Base-by-base conservation (phyloP, 2,113 vertebrate genomes). In the Microcebus jonahi region DNA sequence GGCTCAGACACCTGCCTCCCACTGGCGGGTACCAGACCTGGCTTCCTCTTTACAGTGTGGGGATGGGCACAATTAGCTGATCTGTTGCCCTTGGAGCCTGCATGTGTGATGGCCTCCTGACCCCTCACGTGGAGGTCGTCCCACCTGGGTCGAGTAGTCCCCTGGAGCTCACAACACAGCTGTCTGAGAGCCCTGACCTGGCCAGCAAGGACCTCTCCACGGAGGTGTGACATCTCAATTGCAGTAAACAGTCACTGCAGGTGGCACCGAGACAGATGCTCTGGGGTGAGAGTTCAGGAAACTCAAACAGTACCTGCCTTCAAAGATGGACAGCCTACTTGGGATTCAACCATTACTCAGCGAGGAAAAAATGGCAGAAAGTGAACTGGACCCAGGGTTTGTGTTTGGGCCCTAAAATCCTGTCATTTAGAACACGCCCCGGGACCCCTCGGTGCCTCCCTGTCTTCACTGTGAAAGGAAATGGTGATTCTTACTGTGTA, bases 211-310 rank as follows among this genome's bases (percentile, higher is more conserved):
- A 45, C 79, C 55, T 95, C 88, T 57, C 36, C 42, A 8, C 10
- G 8, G n/a, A 68, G 73, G 70, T n/a, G 42, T 55, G 70, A 91
- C 77, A 76, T 59, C 87, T 97, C 63, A 77, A 29, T 96, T 80
- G 97, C 55, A 70, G 94, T 82, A 97, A 96, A 92, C 86, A 94
- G 91, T 86, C 97, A 87, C 31, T 96, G 96, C 96, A 90, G 61
- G 88, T 39, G 34, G n/a, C 20, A 50, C 1, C 0, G 29, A 48
- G 87, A 27, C 96, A 96, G 92, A 87, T 92, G 94, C 88, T 87
- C 18, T 79, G 63, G 50, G 31, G 20, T 21, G 68, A 36, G 48
- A 36, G n/a, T 73, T 93, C 50, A 55, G 87, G 86, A 97, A 63
- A 73, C 13, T 34, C 21, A 50, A 91, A 83, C 68, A 63, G 67